These are phyloP conservation scores for Antheraea yamamai DNA, from an alignment of 2,888 invertebrate genomes.

Conservation along the genomic window DNA sequence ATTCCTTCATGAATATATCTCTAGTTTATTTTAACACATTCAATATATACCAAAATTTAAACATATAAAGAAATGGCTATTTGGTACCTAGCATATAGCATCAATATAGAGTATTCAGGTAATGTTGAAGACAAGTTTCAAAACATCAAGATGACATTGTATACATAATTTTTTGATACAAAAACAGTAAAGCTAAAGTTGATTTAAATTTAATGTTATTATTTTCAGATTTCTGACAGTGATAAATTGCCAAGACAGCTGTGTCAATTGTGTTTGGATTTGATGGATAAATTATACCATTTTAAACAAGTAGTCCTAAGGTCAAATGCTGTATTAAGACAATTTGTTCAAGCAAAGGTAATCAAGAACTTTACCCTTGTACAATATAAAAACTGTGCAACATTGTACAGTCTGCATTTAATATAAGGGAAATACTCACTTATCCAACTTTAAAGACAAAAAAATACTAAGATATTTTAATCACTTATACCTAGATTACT, in stretches of 20 bases:
- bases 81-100: too few species aligned
- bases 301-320: constrained; percentile 73
- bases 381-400: not conserved
- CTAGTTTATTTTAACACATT: too few species aligned
- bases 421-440: not conserved
- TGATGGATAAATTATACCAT: constrained; percentile 67
- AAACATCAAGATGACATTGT: not conserved
- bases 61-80: too few species aligned
- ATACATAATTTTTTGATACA: not conserved
- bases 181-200: not conserved
- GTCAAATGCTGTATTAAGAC: constrained; percentile 68
- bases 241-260: constrained; percentile 69
- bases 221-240: constrained; percentile 61
- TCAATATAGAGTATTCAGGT: too few species aligned
- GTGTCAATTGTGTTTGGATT: constrained; percentile 70
- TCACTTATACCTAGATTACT: too few species aligned
- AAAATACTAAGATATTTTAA: not conserved
- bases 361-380: not conserved
- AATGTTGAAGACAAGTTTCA: not conserved
- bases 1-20: too few species aligned
- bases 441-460: not conserved
- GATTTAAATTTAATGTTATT: not conserved
- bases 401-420: not conserved
- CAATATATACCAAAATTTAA: too few species aligned
- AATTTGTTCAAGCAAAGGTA: constrained; percentile 51